phyloP scores from a whole-genome alignment of 2,888 invertebrate genomes.

The Augochlorella aurata region DNA sequence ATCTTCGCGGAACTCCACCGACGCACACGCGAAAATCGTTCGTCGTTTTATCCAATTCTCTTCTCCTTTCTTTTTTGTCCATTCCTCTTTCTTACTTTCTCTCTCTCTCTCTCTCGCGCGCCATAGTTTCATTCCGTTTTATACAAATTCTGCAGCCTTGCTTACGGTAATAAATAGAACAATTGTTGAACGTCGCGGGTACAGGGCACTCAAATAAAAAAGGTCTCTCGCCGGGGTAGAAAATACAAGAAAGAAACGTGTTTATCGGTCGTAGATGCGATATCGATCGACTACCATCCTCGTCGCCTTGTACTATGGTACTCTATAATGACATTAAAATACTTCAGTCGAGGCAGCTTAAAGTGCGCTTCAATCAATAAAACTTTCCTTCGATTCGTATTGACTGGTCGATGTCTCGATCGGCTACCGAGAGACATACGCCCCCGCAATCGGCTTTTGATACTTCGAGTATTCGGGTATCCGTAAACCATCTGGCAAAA shows the following conservation, averaged over 20 bases:
- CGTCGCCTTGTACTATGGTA: conserved; percentile 52
- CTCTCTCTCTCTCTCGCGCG: not conserved
- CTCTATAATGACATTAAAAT: conserved; percentile 52
- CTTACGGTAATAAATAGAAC: conserved; percentile 41
- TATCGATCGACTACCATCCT: conserved; percentile 49
- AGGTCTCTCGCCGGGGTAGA: conserved; percentile 32
- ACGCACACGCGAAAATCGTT: conserved; percentile 45
- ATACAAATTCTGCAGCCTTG: conserved; percentile 44
- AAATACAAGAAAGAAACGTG: conserved; percentile 42
- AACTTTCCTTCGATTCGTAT: conserved; percentile 43
- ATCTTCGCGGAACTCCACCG: conserved; percentile 20
- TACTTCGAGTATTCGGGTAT: not conserved
- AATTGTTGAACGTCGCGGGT: conserved; percentile 43
- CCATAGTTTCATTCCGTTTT: conserved; percentile 8
- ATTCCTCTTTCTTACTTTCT: not conserved
- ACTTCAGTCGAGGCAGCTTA: conserved; percentile 42
- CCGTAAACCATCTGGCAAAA: not conserved
- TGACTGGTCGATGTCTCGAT: conserved; percentile 39
- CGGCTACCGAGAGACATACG: conserved; percentile 9
- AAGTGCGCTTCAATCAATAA: conserved; percentile 19
- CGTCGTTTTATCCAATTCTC: conserved; percentile 12
- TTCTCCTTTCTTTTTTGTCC: not conserved
- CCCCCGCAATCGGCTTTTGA: conserved; percentile 5
- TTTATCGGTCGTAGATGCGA: conserved; percentile 42
- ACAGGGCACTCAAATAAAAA: conserved; percentile 25